Percentiles rank a stretch among this genome's conserved stretches.
These are phyloP conservation scores for Diaperis boleti DNA, from an alignment of 2,888 invertebrate genomes.

Conservation along the genomic window DNA sequence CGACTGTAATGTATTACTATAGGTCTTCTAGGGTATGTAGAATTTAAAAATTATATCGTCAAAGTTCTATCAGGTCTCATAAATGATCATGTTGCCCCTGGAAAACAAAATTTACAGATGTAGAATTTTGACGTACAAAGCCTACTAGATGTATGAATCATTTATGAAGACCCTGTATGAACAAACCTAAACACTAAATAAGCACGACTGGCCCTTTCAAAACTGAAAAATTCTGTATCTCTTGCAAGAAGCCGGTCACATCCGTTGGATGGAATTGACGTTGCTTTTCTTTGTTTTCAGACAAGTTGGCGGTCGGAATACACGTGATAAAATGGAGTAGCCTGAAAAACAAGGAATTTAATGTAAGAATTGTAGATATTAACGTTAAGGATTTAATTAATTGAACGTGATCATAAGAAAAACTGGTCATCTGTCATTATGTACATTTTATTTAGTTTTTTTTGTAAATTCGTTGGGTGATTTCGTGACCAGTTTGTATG, in stretches of 20 bases:
- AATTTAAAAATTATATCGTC: too few relatives aligned
- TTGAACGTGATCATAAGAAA: conserved; percentile 54
- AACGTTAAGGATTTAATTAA: conserved; percentile 48
- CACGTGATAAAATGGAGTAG: conserved; percentile 80
- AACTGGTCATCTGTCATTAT: conserved; percentile 52
- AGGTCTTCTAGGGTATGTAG: too few relatives aligned
- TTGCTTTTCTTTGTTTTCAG: conserved; percentile 70
- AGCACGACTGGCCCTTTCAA: too few relatives aligned
- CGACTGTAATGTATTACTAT: too few relatives aligned
- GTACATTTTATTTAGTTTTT: conserved; percentile 53
- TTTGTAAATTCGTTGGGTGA: conserved; percentile 52
- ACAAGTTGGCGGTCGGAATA: conserved; percentile 93
- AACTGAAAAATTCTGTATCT: too few relatives aligned
- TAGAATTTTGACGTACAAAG: too few relatives aligned
- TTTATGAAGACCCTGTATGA: too few relatives aligned
- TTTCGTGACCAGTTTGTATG: conserved; percentile 56
- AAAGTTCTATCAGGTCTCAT: too few relatives aligned
- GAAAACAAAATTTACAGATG: too few relatives aligned
- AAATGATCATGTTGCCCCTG: too few relatives aligned
- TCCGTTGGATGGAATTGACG: conserved; percentile 23
- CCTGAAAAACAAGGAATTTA: conserved; percentile 53
- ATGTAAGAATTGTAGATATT: conserved; percentile 57
- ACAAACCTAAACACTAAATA: too few relatives aligned
- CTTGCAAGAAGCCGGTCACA: not conserved
- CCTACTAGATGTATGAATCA: too few relatives aligned